phyloP scores from a whole-genome alignment of 2,113 vertebrate genomes.

The Takifugu bimaculatus region DNA sequence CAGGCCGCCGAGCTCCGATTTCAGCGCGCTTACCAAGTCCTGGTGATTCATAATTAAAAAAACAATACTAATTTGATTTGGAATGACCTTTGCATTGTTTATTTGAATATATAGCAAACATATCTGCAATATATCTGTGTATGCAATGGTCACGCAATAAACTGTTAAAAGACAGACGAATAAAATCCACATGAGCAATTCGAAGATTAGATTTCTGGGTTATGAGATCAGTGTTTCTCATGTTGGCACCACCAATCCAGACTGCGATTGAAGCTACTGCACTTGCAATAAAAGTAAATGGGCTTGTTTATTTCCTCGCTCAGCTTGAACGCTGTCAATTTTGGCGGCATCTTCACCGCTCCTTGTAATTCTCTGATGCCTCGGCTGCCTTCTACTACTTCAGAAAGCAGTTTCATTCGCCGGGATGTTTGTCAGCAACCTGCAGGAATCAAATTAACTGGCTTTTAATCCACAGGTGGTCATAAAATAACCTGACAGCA shows the following conservation, averaged over 20 bases:
- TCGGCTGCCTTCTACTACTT: conserved; percentile 14
- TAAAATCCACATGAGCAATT: no score
- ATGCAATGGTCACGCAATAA: no score
- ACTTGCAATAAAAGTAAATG: conserved; percentile 10
- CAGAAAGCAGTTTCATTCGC: conserved; percentile 19
- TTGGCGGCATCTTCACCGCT: neutral
- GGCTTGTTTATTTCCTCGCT: neutral
- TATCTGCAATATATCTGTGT: no score
- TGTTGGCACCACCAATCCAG: neutral
- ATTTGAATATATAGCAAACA: no score
- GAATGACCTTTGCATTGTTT: neutral
- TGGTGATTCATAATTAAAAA: conserved; percentile 46
- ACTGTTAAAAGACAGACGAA: neutral
- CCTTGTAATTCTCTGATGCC: conserved; percentile 7
- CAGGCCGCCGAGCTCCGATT: conserved; percentile 90
- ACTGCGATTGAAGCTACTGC: neutral
- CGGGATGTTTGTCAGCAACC: conserved; percentile 10
- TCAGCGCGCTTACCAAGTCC: conserved; percentile 88
- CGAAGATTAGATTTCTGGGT: no score
- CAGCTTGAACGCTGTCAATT: conserved; percentile 22
- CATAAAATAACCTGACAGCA: conserved; percentile 27
- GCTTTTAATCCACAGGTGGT: conserved; percentile 44
- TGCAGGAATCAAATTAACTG: conserved; percentile 21
- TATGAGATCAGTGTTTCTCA: neutral
- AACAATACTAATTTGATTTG: neutral